Percentiles rank a stretch among this genome's conserved stretches.
phyloP scores from a whole-genome alignment of 2,797 vertebrate species.

The Allobates femoralis region DNA sequence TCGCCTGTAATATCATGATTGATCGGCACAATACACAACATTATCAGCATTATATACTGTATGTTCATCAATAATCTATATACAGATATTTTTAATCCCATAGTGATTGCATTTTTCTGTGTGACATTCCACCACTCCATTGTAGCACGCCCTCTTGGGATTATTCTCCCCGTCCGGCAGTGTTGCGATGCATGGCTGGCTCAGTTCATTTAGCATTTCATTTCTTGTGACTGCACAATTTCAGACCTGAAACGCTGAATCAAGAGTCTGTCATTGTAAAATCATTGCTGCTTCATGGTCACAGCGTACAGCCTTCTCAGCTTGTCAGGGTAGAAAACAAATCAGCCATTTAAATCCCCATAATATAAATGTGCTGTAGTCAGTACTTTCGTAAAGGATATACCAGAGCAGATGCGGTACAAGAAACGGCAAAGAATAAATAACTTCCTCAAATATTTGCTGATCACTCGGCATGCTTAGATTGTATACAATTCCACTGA shows the following conservation, averaged over 20 bases:
- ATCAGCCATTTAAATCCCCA: neutral
- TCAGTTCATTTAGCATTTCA: constrained; percentile 44
- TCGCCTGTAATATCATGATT: too few relatives aligned
- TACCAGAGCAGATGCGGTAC: neutral
- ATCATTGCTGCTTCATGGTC: constrained; percentile 40
- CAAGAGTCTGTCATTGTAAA: constrained; percentile 49
- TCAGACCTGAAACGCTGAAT: constrained; percentile 54
- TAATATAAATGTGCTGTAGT: constrained; percentile 3
- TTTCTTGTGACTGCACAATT: constrained; percentile 45
- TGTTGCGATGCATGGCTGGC: constrained; percentile 5
- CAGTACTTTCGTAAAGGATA: neutral
- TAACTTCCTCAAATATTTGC: neutral
- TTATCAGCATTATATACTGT: too few relatives aligned
- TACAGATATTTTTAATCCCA: neutral
- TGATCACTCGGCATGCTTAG: neutral
- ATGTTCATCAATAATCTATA: too few relatives aligned
- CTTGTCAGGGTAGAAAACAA: neutral
- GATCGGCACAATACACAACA: too few relatives aligned
- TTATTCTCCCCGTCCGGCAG: constrained; percentile 2
- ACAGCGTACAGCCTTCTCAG: neutral
- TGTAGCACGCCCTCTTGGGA: neutral
- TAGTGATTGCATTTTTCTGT: neutral
- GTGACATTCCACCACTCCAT: neutral
- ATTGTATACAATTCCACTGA: neutral
- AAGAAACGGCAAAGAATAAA: neutral